These are phyloP conservation scores for Rosalia funebris DNA, from an alignment of 2,888 invertebrate genomes.

Conservation along the genomic window DNA sequence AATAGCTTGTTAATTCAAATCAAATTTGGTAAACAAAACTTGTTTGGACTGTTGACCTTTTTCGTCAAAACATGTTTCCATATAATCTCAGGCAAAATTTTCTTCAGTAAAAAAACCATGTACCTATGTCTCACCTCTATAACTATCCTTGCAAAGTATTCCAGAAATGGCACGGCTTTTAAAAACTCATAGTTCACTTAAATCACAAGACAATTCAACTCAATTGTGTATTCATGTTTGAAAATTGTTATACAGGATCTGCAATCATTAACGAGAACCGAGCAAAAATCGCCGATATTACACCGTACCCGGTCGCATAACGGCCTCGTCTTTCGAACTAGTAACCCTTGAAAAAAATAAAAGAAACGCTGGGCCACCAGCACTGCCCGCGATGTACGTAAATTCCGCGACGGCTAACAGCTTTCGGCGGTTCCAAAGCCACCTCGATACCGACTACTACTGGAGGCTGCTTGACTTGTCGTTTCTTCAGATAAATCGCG, in stretches of 20 bases:
- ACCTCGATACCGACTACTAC: constrained; percentile 37
- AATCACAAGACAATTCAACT: background rate
- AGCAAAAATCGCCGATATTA: background rate
- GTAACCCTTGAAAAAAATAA: constrained; percentile 15
- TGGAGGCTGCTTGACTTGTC: constrained; percentile 29
- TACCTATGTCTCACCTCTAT: too few species aligned
- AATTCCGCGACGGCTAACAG: constrained; percentile 2
- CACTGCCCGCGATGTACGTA: constrained; percentile 10
- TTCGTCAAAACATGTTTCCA: background rate
- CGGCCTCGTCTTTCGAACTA: background rate
- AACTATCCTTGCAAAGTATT: too few species aligned
- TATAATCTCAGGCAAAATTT: too few species aligned
- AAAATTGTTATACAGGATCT: too few species aligned
- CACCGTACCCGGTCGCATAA: background rate
- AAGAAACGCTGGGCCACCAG: constrained; percentile 4
- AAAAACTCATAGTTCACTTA: background rate
- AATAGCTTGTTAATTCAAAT: too few species aligned
- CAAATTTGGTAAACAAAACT: too few species aligned
- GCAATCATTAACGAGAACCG: background rate
- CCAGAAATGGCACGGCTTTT: background rate
- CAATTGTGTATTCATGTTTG: too few species aligned
- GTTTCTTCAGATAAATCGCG: constrained; percentile 31
- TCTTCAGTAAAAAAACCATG: too few species aligned
- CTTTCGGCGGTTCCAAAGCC: constrained; percentile 9
- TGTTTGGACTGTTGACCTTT: background rate